phyloP scores from a whole-genome alignment of 1,140 invertebrate genomes.

The Euura saliciscinereae region DNA sequence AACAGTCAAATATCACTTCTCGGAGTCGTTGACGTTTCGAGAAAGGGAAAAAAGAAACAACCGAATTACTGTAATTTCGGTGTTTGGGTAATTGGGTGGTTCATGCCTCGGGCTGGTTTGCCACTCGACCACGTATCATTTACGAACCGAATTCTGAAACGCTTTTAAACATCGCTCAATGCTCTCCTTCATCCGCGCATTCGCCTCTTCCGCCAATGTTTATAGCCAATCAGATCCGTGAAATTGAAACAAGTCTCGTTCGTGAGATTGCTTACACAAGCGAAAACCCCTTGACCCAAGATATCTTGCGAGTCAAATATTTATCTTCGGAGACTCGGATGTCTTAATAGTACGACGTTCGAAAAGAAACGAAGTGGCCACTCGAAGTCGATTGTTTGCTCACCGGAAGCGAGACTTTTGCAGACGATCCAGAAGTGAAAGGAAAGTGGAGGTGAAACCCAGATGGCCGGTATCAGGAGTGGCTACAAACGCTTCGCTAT shows the following conservation, averaged over 20 bases:
- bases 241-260: too few relatives aligned
- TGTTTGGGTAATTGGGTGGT: background rate
- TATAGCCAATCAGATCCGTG: too few relatives aligned
- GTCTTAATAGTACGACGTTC: too few relatives aligned
- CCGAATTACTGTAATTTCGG: background rate
- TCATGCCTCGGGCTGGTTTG: background rate
- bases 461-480: background rate
- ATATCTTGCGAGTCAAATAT: too few relatives aligned
- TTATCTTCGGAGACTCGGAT: too few relatives aligned
- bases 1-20: background rate
- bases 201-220: too few relatives aligned
- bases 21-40: constrained; percentile 1
- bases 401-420: background rate
- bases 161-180: background rate
- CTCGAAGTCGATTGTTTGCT: background rate
- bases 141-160: background rate
- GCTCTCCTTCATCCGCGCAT: too few relatives aligned
- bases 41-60: background rate
- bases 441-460: constrained; percentile 1
- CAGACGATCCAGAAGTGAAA: background rate
- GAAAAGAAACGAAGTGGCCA: background rate
- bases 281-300: too few relatives aligned
- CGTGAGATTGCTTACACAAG: too few relatives aligned
- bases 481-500: too few relatives aligned
- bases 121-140: background rate